Evolutionary conservation across 2,113 vertebrate species (phyloP).

Genomic region (Bettongia penicillata): DNA sequence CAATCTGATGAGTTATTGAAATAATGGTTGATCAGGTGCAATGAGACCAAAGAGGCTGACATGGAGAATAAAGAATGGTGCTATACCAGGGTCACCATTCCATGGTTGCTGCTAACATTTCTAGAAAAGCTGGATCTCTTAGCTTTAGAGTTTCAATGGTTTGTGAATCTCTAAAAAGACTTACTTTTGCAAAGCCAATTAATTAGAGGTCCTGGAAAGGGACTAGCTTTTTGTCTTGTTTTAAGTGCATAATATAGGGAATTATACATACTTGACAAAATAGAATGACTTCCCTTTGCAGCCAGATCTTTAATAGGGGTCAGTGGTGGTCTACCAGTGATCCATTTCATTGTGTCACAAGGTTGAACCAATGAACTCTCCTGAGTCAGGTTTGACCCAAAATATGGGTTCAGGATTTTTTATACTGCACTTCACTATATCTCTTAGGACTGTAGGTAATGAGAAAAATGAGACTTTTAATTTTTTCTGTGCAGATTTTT

Average conservation of each 20-base stretch:
- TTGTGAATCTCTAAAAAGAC: not conserved
- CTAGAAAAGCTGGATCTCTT: not conserved
- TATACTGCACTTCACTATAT: not conserved
- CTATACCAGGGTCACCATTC: not conserved
- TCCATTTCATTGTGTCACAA: not conserved
- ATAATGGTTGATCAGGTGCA: not conserved
- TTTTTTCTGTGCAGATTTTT: constrained; percentile 67
- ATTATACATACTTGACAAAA: not conserved
- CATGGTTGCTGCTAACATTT: not conserved
- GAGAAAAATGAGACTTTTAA: constrained; percentile 48
- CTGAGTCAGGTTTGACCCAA: not conserved
- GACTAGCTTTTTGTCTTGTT: not conserved
- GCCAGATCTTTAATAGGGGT: not conserved
- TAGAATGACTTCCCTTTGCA: not conserved
- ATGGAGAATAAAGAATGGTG: not conserved
- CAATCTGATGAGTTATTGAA: not conserved
- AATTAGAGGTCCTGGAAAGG: not conserved
- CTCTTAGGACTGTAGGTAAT: constrained; percentile 41
- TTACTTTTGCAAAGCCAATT: not conserved
- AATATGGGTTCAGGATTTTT: not conserved
- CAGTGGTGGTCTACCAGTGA: not conserved
- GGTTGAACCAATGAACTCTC: not conserved
- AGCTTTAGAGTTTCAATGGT: not conserved
- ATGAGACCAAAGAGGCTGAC: not conserved
- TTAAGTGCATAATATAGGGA: not conserved